These are phyloP conservation scores for Hypsibius dujardini DNA, from an alignment of 1,140 invertebrate species.

Conservation along the genomic window DNA sequence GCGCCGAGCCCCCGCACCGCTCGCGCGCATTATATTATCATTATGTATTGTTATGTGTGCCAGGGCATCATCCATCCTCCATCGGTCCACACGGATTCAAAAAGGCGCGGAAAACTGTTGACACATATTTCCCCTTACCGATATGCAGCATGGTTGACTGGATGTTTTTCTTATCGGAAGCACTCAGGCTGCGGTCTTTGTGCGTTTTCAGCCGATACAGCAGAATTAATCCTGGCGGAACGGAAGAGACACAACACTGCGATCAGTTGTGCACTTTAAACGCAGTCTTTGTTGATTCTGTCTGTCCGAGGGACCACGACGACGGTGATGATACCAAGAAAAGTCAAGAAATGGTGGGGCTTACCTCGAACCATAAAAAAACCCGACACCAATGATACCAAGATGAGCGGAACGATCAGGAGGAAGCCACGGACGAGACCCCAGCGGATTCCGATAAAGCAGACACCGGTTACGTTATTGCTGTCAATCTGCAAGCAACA, in stretches of 20 bases:
- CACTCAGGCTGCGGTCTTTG: background rate
- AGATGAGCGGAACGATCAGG: slow-evolving; percentile 42
- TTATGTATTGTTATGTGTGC: no score
- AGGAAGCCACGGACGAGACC: slow-evolving; percentile 42
- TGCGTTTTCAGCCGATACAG: background rate
- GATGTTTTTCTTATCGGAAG: background rate
- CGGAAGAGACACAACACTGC: no score
- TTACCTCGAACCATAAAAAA: slow-evolving; percentile 60
- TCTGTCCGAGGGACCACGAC: no score
- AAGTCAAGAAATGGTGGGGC: slow-evolving; percentile 3
- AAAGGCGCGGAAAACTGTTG: no score
- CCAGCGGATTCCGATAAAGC: slow-evolving; percentile 69
- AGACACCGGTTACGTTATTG: slow-evolving; percentile 76
- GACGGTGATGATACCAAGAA: slow-evolving; percentile 2
- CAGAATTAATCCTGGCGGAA: background rate
- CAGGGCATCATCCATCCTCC: background rate
- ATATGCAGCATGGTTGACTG: slow-evolving; percentile 11
- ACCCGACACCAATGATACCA: slow-evolving; percentile 54
- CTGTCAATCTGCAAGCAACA: slow-evolving; percentile 53
- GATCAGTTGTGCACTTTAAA: no score
- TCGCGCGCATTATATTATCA: no score
- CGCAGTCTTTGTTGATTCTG: no score
- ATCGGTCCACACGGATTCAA: no score
- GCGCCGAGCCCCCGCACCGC: no score
- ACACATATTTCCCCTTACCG: slow-evolving; percentile 12